Evolutionary conservation across 2,113 vertebrate species (phyloP).

Genomic region (Rhynchomys soricoides): DNA sequence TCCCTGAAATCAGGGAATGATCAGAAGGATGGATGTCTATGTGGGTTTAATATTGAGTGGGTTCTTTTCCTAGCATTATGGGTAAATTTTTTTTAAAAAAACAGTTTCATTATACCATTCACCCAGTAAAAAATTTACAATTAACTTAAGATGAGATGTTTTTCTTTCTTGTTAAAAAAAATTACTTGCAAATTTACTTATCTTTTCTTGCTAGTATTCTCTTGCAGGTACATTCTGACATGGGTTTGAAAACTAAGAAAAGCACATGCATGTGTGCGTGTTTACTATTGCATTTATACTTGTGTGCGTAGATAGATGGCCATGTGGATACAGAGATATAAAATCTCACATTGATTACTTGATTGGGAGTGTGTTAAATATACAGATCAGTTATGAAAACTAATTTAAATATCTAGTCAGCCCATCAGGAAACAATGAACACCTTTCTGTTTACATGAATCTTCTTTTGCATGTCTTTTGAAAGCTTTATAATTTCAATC

Average conservation of each 20-base stretch:
- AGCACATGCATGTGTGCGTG: neutral
- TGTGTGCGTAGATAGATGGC: neutral
- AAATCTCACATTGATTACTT: neutral
- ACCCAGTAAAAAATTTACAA: neutral
- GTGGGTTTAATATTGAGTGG: neutral
- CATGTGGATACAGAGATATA: neutral
- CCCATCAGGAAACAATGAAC: neutral
- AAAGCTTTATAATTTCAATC: neutral
- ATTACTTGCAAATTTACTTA: neutral
- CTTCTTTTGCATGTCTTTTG: neutral
- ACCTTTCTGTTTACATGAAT: neutral
- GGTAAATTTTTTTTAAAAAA: neutral
- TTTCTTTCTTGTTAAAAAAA: slow-evolving; percentile 10
- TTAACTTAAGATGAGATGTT: neutral
- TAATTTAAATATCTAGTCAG: slow-evolving; percentile 6
- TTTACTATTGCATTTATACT: neutral
- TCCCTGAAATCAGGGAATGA: neutral
- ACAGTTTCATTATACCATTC: neutral
- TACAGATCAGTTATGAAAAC: neutral
- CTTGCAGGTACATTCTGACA: neutral
- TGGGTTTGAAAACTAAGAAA: slow-evolving; percentile 7
- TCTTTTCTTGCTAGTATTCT: neutral
- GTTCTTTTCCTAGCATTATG: neutral
- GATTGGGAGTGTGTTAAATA: neutral
- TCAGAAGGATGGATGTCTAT: slow-evolving; percentile 21